phyloP scores from a whole-genome alignment of 2,888 invertebrate genomes.

The Polyommatus icarus region DNA sequence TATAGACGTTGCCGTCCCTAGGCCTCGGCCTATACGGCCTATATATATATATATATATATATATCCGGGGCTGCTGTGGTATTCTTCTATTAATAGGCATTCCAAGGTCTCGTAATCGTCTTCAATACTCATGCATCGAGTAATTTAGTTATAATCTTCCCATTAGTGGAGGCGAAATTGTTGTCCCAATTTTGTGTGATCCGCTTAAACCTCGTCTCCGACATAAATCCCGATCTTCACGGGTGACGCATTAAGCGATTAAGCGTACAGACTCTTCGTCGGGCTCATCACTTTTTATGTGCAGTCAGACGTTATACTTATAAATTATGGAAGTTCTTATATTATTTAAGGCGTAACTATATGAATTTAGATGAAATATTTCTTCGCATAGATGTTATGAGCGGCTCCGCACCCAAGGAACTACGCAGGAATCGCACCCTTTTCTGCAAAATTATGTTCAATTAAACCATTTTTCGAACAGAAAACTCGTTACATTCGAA shows the following conservation, averaged over 20 bases:
- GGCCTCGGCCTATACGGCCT: too few species aligned
- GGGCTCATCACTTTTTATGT: slow-evolving; percentile 19
- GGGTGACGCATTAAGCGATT: slow-evolving; percentile 30
- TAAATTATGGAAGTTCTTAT: not conserved
- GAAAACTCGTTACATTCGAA: not conserved
- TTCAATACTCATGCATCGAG: not conserved
- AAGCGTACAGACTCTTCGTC: not conserved
- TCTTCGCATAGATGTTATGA: too few species aligned
- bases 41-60: too few species aligned
- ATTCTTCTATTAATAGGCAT: not conserved
- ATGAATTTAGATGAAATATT: not conserved
- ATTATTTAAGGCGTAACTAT: not conserved
- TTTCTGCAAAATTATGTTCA: not conserved
- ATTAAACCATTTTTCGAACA: not conserved
- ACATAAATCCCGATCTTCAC: slow-evolving; percentile 26
- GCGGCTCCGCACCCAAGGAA: too few species aligned
- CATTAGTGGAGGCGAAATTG: slow-evolving; percentile 25
- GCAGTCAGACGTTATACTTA: not conserved
- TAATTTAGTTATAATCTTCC: slow-evolving; percentile 12
- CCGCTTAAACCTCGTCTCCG: slow-evolving; percentile 27
- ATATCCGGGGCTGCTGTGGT: too few species aligned
- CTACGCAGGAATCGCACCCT: too few species aligned
- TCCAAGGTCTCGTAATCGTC: not conserved
- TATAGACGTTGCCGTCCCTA: too few species aligned
- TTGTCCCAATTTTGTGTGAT: slow-evolving; percentile 27